Base-by-base conservation (phyloP, 2,113 vertebrate species). In the Pygoscelis antarcticus region DNA sequence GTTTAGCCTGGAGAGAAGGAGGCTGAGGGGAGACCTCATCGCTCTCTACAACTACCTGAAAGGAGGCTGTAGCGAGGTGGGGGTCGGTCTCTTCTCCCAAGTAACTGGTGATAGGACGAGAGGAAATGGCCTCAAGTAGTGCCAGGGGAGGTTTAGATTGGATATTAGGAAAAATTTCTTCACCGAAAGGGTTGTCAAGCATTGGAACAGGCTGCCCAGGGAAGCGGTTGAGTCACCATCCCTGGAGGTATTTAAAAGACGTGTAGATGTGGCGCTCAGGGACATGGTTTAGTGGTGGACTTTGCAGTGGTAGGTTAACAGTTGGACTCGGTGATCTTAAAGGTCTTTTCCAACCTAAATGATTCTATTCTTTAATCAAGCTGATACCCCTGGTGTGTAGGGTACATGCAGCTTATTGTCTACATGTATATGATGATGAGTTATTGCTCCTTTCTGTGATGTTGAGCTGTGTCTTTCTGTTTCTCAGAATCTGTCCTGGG, bases 71-170 rank as follows among this genome's bases (percentile, higher is more conserved):
- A 21, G 42, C 3, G 1, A 16, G 55, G 7, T 19, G n/a, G 14
- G 16, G 3, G 46, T 70, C 1, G 4, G 52, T n/a, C 32, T 47
- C 34, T 76, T 29, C 18, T 76, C 42, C 72, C 25, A 36, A 16
- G 54, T 11, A 16, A 36, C 17, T 12, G 18, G 55, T 0, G 3
- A 38, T 5, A 7, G 9, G 19, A 34, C 1, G 1, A 64, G 58
- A 55, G n/a, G n/a, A n/a, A 49, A 51, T 2, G 7, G 42, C 11
- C 30, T 42, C 13, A 65, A n/a, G 25, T 57, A 57, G 68, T 1
- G 2, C n/a, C 20, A 40, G 30, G 42, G 25, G 10, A n/a, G 30
- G 13, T 29, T 89, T n/a, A n/a, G 16, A 5, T 5, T 51, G 42
- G 51, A 49, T 20, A 26, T 64, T 55, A 14, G 36, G 74, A 52